A percentile compares a stretch with the other conserved stretches of the same genome.
phyloP scores from a whole-genome alignment of 1,140 invertebrate genomes.

The Pollicipes pollicipes region DNA sequence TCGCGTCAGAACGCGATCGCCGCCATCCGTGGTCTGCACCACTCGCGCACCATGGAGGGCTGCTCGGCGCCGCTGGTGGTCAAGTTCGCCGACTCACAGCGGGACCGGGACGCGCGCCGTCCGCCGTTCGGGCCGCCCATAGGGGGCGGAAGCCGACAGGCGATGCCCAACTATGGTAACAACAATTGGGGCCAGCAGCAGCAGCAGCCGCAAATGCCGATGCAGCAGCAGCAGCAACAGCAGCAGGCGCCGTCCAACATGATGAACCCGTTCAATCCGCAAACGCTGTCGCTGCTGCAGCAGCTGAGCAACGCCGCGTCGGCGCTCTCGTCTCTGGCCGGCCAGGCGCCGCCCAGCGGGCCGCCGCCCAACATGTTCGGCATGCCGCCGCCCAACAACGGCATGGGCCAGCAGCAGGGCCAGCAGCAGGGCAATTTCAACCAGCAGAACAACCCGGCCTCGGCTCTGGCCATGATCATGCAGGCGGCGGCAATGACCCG shows the following conservation, averaged over 20 bases:
- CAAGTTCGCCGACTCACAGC: slow-evolving; percentile 97
- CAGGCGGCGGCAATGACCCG: too few relatives aligned
- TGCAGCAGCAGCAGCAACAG: too few relatives aligned
- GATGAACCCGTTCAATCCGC: slow-evolving; percentile 25
- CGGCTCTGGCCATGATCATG: background rate
- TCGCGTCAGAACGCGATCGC: slow-evolving; percentile 87
- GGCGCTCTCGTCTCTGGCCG: slow-evolving; percentile 33
- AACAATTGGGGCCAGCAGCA: too few relatives aligned
- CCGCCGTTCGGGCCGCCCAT: slow-evolving; percentile 21
- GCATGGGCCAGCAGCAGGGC: slow-evolving; percentile 10
- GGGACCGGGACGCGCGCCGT: slow-evolving; percentile 92
- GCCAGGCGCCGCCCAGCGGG: background rate
- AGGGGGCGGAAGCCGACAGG: too few relatives aligned
- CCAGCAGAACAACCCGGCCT: background rate
- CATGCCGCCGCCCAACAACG: slow-evolving; percentile 11
- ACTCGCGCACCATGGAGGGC: slow-evolving; percentile 97
- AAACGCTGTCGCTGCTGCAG: slow-evolving; percentile 30
- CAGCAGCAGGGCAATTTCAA: too few relatives aligned
- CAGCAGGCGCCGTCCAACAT: too few relatives aligned
- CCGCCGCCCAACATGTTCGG: slow-evolving; percentile 44
- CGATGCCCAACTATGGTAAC: too few relatives aligned
- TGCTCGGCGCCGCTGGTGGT: slow-evolving; percentile 93
- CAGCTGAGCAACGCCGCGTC: slow-evolving; percentile 34
- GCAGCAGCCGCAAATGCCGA: too few relatives aligned
- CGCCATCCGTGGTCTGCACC: slow-evolving; percentile 88